Percentiles rank a stretch among this genome's conserved stretches.
phyloP scores from a whole-genome alignment of 2,113 vertebrate genomes.

The Oryzias curvinotus region DNA sequence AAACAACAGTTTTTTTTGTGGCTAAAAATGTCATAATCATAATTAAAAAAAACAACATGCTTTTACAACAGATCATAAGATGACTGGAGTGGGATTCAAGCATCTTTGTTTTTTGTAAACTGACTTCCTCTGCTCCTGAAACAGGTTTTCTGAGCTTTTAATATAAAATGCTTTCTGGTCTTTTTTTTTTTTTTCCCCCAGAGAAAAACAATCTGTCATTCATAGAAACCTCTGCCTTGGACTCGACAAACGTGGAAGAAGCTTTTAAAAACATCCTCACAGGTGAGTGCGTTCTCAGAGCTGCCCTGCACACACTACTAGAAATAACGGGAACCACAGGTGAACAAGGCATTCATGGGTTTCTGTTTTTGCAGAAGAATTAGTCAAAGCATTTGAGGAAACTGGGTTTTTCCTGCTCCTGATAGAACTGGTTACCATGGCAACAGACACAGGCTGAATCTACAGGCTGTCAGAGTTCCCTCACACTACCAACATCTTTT shows the following conservation, averaged over 20 bases:
- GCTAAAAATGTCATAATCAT: no score
- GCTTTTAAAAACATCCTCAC: slow-evolving; percentile 99
- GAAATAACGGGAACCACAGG: not conserved
- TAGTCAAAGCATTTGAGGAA: not conserved
- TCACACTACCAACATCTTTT: no score
- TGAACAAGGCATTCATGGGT: not conserved
- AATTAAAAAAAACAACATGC: no score
- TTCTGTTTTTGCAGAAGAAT: not conserved
- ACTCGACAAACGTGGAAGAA: slow-evolving; percentile 98
- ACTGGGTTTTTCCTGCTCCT: no score
- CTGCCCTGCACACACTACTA: accelerated
- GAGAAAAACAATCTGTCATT: slow-evolving; percentile 98
- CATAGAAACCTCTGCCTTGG: slow-evolving; percentile 97
- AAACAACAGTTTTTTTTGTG: no score
- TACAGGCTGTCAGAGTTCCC: no score
- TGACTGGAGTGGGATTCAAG: no score
- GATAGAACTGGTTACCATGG: not conserved
- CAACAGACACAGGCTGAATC: not conserved
- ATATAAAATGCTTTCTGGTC: not conserved
- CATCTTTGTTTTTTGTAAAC: no score
- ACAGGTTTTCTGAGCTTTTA: no score
- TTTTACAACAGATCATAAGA: no score
- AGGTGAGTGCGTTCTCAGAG: slow-evolving; percentile 76
- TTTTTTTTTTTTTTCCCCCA: slow-evolving; percentile 56
- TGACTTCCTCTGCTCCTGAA: no score